phyloP scores from a whole-genome alignment of 2,888 invertebrate species.

The Autographa pulchrina region DNA sequence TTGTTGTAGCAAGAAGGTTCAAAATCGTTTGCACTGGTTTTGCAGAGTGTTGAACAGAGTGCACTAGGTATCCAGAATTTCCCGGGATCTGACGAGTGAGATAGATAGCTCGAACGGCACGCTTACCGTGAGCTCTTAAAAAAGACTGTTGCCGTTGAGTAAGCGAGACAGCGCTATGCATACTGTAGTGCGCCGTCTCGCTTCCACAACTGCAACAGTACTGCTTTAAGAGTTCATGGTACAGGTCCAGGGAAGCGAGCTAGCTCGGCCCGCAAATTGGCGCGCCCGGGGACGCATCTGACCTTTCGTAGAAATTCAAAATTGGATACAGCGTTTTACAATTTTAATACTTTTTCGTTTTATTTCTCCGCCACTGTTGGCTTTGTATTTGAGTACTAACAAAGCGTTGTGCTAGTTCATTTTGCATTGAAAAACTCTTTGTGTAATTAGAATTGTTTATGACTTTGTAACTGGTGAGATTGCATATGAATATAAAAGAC shows the following conservation, averaged over 20 bases:
- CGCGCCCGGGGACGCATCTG: constrained; percentile 66
- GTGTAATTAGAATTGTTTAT: constrained; percentile 13
- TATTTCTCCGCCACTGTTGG: constrained; percentile 12
- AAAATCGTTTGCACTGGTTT: constrained; percentile 63
- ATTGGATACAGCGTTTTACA: constrained; percentile 49
- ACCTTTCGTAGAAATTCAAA: constrained; percentile 67
- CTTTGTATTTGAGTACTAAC: constrained; percentile 34
- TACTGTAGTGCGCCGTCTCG: too few species aligned
- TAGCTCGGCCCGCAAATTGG: constrained; percentile 68
- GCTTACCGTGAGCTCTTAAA: too few species aligned
- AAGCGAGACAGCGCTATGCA: too few species aligned
- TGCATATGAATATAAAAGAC: neutral
- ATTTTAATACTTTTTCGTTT: constrained; percentile 34
- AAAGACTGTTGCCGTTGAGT: too few species aligned
- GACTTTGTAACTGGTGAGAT: neutral
- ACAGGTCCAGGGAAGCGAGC: constrained; percentile 49
- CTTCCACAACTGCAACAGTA: too few species aligned
- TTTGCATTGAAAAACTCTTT: constrained; percentile 24
- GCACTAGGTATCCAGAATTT: constrained; percentile 77
- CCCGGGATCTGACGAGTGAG: constrained; percentile 80
- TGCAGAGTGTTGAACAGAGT: constrained; percentile 61
- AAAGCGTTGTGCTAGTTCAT: constrained; percentile 31
- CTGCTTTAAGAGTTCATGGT: too few species aligned
- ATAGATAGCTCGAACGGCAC: constrained; percentile 71
- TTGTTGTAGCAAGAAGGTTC: constrained; percentile 65